Base-by-base conservation (phyloP, 2,888 invertebrate genomes). In the Cylindroiulus punctatus region DNA sequence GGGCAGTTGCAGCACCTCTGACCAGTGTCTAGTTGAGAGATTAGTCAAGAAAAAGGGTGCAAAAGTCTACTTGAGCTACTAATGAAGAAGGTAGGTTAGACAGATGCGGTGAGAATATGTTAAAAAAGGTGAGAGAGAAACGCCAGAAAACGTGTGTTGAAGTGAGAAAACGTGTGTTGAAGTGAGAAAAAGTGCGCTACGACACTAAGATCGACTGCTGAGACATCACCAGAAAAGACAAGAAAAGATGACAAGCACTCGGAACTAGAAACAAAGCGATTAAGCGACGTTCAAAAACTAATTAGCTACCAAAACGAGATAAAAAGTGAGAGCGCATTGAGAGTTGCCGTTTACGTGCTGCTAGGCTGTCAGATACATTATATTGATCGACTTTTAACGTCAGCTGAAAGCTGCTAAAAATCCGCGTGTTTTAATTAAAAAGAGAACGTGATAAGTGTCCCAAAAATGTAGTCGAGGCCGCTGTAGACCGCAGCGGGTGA, bases 1-100 rank as follows among this genome's bases (percentile, higher is more conserved):
- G 36, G 76, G 85, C 85, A 85, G 47, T 85, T 85, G 85, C 57
- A 85, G 85, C 57, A 57, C 57, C 57, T 57, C 57, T 57, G 57
- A 57, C 57, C 14, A 57, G 5, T 57, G 19, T 57, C 57, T 57
- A n/a, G n/a, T 47, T 8, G 47, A 47, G 17, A 47, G 47, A 47
- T 57, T 57, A 57, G 57, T 57, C 57, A 4, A 57, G 57, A 57
- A 57, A 57, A n/a, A 22, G 57, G 7, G 19, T n/a, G 57, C 12
- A 57, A 57, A 57, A n/a, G 22, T 57, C 57, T 57, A 57, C 1
- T 57, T 8, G n/a, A 57, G 57, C 57, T n/a, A 57, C 57, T 57
- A 57, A n/a, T 57, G 57, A 57, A 57, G 57, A 57, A 57, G 57
- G 19, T 4, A 57, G 57, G 57, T 57, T 57, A 57, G 57, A 57